These are phyloP conservation scores for Zygogramma bicolorata DNA, from an alignment of 2,888 invertebrate genomes.

Conservation along the genomic window DNA sequence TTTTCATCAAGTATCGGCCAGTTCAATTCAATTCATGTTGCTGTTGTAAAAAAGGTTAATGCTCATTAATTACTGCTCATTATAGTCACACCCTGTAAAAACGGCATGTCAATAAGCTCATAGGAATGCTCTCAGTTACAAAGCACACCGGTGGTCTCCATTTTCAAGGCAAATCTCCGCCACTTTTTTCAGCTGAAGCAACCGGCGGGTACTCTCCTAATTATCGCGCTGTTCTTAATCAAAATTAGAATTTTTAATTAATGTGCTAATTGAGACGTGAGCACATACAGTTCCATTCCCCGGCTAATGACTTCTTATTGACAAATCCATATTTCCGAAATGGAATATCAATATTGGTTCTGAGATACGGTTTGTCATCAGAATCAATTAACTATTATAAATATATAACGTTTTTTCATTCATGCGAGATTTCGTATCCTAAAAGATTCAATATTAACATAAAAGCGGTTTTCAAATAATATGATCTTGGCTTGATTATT, in stretches of 20 bases:
- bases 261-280: conserved; percentile 9
- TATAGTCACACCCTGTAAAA: neutral
- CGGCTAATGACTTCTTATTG: conserved; percentile 14
- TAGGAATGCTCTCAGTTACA: neutral
- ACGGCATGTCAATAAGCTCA: neutral
- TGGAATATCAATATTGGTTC: conserved; percentile 23
- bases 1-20: no score
- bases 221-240: conserved; percentile 17
- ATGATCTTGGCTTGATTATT: no score
- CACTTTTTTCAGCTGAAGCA: neutral
- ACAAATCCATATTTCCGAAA: conserved; percentile 17
- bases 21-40: no score
- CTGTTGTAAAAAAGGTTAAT: no score
- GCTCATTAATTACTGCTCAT: no score
- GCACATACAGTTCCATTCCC: neutral
- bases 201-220: conserved; percentile 6
- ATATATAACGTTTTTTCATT: neutral
- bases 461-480: no score
- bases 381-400: conserved; percentile 4
- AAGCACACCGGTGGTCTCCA: neutral
- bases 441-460: neutral
- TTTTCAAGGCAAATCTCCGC: neutral
- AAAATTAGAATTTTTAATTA: conserved; percentile 21
- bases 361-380: neutral
- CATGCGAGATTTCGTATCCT: neutral